Percentiles rank a stretch among this genome's conserved stretches.
Conservation (phyloP, 2,888 invertebrate genomes). For the Leuctra nigra region DNA sequence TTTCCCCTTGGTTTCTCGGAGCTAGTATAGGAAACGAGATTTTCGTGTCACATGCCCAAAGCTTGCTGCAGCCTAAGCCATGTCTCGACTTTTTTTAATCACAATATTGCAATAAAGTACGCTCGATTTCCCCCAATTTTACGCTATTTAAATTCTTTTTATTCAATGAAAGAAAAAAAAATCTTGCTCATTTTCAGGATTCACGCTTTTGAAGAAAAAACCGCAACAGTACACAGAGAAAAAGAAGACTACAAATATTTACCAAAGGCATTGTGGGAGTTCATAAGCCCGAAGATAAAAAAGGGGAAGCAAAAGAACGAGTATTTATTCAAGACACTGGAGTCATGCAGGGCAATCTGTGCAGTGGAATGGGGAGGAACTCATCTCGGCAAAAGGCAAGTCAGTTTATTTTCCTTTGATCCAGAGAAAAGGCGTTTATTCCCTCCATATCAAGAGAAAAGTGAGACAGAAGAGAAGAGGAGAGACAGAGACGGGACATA, state of each 20-base stretch:
- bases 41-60: slow-evolving; percentile 14
- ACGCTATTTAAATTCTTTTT: slow-evolving; percentile 22
- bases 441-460: slow-evolving; percentile 22
- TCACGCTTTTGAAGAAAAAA: slow-evolving; percentile 24
- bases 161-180: slow-evolving; percentile 13
- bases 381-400: slow-evolving; percentile 20
- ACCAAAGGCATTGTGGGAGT: slow-evolving; percentile 28
- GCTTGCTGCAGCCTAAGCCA: slow-evolving; percentile 1
- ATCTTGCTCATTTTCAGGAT: slow-evolving; percentile 20
- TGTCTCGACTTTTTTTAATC: slow-evolving; percentile 21
- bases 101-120: slow-evolving; percentile 21
- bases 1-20: slow-evolving; percentile 6
- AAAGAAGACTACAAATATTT: slow-evolving; percentile 28
- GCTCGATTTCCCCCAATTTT: slow-evolving; percentile 20
- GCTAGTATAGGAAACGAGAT: slow-evolving; percentile 19
- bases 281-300: slow-evolving; percentile 28
- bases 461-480: slow-evolving; percentile 13
- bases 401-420: slow-evolving; percentile 23
- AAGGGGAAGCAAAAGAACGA: slow-evolving; percentile 25
- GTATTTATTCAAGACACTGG: slow-evolving; percentile 26
- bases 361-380: slow-evolving; percentile 9
- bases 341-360: slow-evolving; percentile 23
- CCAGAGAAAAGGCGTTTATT: slow-evolving; percentile 25
- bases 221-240: slow-evolving; percentile 23
- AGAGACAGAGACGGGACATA: slow-evolving; percentile 12